Base-by-base conservation (phyloP, 2,113 vertebrate genomes). In the Silurus asotus region DNA sequence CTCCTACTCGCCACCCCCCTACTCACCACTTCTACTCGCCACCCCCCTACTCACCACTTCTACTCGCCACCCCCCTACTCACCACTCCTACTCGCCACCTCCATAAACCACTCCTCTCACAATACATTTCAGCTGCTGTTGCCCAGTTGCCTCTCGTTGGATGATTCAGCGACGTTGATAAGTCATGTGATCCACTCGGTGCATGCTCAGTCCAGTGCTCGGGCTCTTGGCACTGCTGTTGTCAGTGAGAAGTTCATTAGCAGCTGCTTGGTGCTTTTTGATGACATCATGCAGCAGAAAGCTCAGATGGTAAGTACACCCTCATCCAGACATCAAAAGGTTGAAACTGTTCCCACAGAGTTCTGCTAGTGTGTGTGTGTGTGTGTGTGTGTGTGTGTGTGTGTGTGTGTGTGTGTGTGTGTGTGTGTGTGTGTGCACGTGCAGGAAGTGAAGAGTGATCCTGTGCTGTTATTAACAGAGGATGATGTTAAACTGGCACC, bases 201-300 rank as follows among this genome's bases (percentile, higher is more conserved):
- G 8, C 95, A 92, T 20, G 94, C 96, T 82, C 95, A 94, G 85
- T 92, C 95, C 14, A 93, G 95, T 23, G 93, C 94, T 89, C 86
- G 94, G 80, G 88, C 98, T 83, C 96, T 99, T 82, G 94, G 95
- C 83, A 97, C 96, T 0, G 90, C 96, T 14, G 97, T 97, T 0
- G 95, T 98, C 91, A 98, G 97, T 64, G 96, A 99, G 92, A 98
- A 97, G 86, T 99, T 98, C 93, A 90, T 99, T 90, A 95, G 89
- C 90, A 94, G 90, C 91, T 99, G 97, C 90, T 86, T 93, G 15
- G 90, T 93, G 45, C 87, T 97, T 0, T 99, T 99, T 90, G 94
- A 94, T 62, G 94, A 96, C 48, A 88, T 92, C 86, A 98, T 99
- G 97, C 97, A 96, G 84, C 95, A 96, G 84, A 99, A 96, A 90